phyloP scores from a whole-genome alignment of 2,113 vertebrate species.

The Salminus brasiliensis region DNA sequence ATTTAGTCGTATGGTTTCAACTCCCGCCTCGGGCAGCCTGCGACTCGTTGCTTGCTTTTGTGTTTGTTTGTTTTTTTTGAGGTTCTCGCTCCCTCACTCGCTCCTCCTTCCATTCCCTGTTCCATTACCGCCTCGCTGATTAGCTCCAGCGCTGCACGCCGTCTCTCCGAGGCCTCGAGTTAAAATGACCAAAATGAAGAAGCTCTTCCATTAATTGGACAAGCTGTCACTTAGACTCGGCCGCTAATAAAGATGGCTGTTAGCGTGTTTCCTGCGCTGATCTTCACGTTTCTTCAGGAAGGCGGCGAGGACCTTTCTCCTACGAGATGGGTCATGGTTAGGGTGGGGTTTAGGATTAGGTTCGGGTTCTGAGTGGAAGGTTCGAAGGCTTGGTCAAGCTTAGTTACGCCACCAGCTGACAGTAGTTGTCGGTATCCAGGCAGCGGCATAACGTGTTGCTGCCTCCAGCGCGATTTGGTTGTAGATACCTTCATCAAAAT shows the following conservation, averaged over 20 bases:
- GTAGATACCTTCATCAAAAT: too few species aligned
- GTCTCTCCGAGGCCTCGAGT: not conserved
- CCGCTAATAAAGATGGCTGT: not conserved
- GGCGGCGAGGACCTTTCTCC: too few species aligned
- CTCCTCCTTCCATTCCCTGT: not conserved
- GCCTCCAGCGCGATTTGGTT: too few species aligned
- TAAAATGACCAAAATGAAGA: not conserved
- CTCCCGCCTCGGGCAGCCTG: constrained; percentile 39
- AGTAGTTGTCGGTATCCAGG: too few species aligned
- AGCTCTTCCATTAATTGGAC: constrained; percentile 1
- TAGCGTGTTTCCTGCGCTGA: not conserved
- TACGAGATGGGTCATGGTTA: too few species aligned
- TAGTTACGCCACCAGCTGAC: too few species aligned
- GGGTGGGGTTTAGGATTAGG: too few species aligned
- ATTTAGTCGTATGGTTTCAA: constrained; percentile 54
- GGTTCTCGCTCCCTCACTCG: too few species aligned
- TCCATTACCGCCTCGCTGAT: not conserved
- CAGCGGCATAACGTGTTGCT: too few species aligned
- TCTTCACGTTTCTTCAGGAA: not conserved
- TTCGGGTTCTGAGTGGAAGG: too few species aligned
- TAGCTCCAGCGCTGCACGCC: not conserved
- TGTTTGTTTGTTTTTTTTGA: too few species aligned
- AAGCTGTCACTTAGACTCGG: not conserved
- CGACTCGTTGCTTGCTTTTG: not conserved
- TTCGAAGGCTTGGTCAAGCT: too few species aligned